Conservation (phyloP, 2,797 vertebrate species). For the Microhierax caerulescens region DNA sequence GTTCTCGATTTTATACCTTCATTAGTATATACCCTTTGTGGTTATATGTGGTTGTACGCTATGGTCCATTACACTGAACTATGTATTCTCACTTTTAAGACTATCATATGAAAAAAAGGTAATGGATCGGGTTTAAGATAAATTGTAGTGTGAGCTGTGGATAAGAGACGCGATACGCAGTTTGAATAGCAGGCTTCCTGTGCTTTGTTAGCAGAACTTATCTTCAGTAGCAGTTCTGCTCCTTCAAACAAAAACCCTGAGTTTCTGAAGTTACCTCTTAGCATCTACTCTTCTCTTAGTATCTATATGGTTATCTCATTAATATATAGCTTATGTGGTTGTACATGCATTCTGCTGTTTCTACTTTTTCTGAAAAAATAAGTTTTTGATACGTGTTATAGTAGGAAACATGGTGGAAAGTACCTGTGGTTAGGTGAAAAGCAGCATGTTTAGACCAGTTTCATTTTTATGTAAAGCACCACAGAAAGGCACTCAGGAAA, state of each 20-base stretch:
- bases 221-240: background rate
- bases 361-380: background rate
- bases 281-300: background rate
- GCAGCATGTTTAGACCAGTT: background rate
- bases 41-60: background rate
- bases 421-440: background rate
- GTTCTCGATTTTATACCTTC: background rate
- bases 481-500: background rate
- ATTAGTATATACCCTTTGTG: background rate
- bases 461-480: background rate
- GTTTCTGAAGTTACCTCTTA: background rate
- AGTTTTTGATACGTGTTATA: background rate
- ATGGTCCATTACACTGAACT: background rate
- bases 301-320: background rate
- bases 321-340: background rate
- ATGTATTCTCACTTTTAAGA: background rate
- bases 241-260: background rate
- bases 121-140: background rate
- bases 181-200: background rate
- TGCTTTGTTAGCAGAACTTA: background rate
- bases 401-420: background rate
- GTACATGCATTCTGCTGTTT: background rate
- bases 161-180: background rate
- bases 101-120: background rate
- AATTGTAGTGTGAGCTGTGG: background rate